A percentile compares a stretch with the other conserved stretches of the same genome.
Evolutionary conservation across 92 coral and sea anemone genomes (phyloP).

Genomic region (Palythoa caribaeorum): DNA sequence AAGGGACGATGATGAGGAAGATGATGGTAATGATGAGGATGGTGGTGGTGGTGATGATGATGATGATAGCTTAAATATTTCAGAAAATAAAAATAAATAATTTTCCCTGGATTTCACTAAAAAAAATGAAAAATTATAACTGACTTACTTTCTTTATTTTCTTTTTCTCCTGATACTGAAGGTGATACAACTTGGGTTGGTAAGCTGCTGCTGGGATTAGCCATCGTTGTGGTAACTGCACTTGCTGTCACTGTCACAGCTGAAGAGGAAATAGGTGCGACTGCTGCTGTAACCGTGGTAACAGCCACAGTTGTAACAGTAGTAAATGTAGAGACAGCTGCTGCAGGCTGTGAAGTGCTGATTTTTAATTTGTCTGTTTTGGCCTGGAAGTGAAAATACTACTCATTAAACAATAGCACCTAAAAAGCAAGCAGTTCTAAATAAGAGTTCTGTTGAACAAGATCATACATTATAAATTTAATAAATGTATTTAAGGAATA

Average conservation of each 20-base stretch:
- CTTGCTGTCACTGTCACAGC: slow-evolving; percentile 21
- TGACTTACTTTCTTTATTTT: neutral
- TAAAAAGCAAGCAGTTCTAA: too few relatives aligned
- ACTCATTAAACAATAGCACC: too few relatives aligned
- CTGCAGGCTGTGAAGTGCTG: slow-evolving; percentile 8
- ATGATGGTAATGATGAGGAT: too few relatives aligned
- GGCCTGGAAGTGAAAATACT: neutral
- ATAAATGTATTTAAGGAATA: too few relatives aligned
- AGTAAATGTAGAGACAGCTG: slow-evolving; percentile 28
- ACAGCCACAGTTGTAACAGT: slow-evolving; percentile 22
- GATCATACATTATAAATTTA: too few relatives aligned
- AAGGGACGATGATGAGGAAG: too few relatives aligned
- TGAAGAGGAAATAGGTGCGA: slow-evolving; percentile 25
- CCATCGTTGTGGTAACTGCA: neutral
- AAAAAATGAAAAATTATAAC: neutral
- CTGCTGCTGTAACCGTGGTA: slow-evolving; percentile 20
- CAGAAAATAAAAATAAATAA: too few relatives aligned
- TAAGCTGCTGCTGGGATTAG: neutral
- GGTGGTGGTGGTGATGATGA: too few relatives aligned
- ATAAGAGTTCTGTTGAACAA: too few relatives aligned
- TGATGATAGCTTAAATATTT: too few relatives aligned
- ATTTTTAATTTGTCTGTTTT: slow-evolving; percentile 28
- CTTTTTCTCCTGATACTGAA: slow-evolving; percentile 3
- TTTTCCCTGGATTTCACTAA: neutral
- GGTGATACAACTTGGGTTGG: neutral